These are phyloP conservation scores for Mugil cephalus DNA, from an alignment of 2,113 vertebrate genomes.

Conservation along the genomic window DNA sequence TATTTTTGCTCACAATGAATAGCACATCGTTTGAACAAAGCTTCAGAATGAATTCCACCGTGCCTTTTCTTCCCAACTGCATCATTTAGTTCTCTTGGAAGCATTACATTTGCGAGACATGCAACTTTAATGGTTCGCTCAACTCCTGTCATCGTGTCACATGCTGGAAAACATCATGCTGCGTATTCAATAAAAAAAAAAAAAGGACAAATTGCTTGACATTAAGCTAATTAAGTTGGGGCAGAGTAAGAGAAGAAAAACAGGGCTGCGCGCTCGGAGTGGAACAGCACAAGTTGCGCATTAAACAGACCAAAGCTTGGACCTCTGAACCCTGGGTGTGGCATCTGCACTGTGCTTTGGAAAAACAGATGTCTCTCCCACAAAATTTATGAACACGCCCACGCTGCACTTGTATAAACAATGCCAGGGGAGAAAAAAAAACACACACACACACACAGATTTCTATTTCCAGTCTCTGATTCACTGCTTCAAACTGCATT, in stretches of 20 bases:
- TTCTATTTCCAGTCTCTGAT: conserved; percentile 36
- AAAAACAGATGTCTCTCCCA: conserved; percentile 76
- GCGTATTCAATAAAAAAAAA: background rate
- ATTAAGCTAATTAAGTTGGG: background rate
- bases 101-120: background rate
- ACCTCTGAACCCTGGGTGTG: conserved; percentile 78
- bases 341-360: conserved; percentile 67
- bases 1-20: conserved; percentile 15
- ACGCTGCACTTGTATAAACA: conserved; percentile 71
- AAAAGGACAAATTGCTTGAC: conserved; percentile 7
- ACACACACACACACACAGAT: no score
- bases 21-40: background rate
- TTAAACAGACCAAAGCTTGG: conserved; percentile 65
- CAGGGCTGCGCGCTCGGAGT: conserved; percentile 29
- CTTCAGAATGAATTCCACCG: conserved; percentile 10
- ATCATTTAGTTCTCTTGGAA: no score
- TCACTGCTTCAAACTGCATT: conserved; percentile 18
- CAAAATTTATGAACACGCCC: conserved; percentile 64
- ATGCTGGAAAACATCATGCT: background rate
- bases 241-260: background rate
- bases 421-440: conserved; percentile 13
- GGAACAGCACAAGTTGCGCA: conserved; percentile 55
- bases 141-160: background rate
- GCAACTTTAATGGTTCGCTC: background rate
- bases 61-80: no score